Percentiles rank a stretch among this genome's conserved stretches.
Evolutionary conservation across 2,888 invertebrate genomes (phyloP).

Genomic region (Diarsia brunnea): DNA sequence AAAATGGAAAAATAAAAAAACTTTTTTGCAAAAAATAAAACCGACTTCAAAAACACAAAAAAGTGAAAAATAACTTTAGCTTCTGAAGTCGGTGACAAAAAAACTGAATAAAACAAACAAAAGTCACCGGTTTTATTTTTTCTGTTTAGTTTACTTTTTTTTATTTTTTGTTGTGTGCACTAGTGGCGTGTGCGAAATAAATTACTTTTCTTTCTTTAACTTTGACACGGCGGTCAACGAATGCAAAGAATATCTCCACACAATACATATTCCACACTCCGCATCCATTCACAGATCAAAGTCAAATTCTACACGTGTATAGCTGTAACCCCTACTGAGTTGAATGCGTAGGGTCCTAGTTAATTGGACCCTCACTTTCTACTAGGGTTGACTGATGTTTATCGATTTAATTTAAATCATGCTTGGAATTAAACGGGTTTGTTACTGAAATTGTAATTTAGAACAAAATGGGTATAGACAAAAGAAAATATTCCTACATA

Average conservation of each 20-base stretch:
- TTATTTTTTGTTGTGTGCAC: too few species aligned
- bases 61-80: too few species aligned
- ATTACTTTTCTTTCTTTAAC: too few species aligned
- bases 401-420: neutral
- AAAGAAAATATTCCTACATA: neutral
- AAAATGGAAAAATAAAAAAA: too few species aligned
- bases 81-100: too few species aligned
- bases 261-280: constrained; percentile 36
- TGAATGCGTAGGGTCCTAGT: constrained; percentile 21
- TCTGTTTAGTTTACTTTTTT: too few species aligned
- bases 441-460: neutral
- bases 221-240: neutral
- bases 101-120: too few species aligned
- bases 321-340: neutral
- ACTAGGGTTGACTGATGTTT: constrained; percentile 1
- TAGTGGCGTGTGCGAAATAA: too few species aligned
- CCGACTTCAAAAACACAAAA: too few species aligned
- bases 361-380: constrained; percentile 44
- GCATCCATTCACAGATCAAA: constrained; percentile 25
- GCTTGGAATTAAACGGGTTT: neutral
- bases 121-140: too few species aligned
- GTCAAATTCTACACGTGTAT: constrained; percentile 11
- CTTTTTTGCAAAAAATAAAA: too few species aligned
- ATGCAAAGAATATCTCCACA: constrained; percentile 14
- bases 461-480: neutral